phyloP scores from a whole-genome alignment of 2,113 vertebrate species.

The Colistium nudipinnis region DNA sequence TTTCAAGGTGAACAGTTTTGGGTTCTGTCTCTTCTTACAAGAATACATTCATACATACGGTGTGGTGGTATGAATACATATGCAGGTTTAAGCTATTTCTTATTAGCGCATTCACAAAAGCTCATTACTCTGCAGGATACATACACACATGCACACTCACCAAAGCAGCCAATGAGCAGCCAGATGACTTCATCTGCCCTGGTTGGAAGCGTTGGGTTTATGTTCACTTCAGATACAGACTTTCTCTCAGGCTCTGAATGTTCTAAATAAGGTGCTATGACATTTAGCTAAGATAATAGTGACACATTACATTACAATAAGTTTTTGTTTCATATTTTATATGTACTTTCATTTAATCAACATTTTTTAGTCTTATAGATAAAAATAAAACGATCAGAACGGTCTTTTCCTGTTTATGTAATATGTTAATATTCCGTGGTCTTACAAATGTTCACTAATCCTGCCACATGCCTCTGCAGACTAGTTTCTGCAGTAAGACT shows the following conservation, averaged over 20 bases:
- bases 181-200: conserved; percentile 42
- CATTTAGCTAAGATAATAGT: neutral
- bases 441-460: too few relatives aligned
- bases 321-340: too few relatives aligned
- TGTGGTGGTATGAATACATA: neutral
- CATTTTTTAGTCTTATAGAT: too few relatives aligned
- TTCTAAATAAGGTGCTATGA: too few relatives aligned
- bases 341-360: too few relatives aligned
- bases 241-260: neutral
- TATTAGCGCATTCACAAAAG: conserved; percentile 11
- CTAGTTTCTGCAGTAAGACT: too few relatives aligned
- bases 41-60: neutral
- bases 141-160: neutral
- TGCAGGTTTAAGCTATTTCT: neutral
- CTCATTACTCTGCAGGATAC: neutral
- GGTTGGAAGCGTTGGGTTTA: conserved; percentile 29
- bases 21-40: neutral
- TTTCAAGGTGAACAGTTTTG: neutral
- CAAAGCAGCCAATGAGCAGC: conserved; percentile 21
- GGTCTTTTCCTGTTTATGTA: too few relatives aligned
- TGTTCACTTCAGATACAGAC: neutral
- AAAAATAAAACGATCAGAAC: too few relatives aligned
- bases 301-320: too few relatives aligned
- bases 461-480: too few relatives aligned
- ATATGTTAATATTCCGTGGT: too few relatives aligned